phyloP scores from a whole-genome alignment of 2,888 invertebrate genomes.

The Cheilosia impressa region DNA sequence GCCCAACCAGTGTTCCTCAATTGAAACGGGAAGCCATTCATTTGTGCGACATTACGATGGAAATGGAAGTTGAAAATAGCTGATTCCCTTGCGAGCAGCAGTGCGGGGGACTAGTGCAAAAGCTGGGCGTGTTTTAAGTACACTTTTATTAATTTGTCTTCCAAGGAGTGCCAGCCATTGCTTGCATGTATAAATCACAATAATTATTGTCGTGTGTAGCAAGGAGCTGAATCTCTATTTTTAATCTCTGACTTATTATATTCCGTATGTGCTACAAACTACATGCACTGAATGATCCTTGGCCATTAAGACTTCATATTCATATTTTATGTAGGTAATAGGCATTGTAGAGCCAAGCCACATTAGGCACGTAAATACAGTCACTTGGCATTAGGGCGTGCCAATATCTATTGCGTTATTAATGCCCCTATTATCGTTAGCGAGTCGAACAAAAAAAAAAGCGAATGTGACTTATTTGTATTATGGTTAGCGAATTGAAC shows the following conservation, averaged over 20 bases:
- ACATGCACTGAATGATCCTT: too few species aligned
- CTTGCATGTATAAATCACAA: conserved; percentile 42
- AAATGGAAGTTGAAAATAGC: background rate
- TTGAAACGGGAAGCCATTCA: conserved; percentile 31
- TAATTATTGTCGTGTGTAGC: conserved; percentile 24
- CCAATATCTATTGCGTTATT: too few species aligned
- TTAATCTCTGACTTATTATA: background rate
- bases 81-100: background rate
- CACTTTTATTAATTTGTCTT: conserved; percentile 1
- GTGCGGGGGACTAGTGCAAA: background rate
- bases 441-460: too few species aligned
- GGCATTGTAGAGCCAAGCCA: too few species aligned
- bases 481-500: too few species aligned
- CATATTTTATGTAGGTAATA: too few species aligned
- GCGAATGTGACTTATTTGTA: too few species aligned
- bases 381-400: too few species aligned
- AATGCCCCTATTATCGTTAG: too few species aligned
- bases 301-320: too few species aligned
- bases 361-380: too few species aligned
- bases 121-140: conserved; percentile 29
- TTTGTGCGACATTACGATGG: background rate
- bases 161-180: conserved; percentile 20
- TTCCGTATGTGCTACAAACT: too few species aligned
- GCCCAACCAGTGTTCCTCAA: conserved; percentile 53
- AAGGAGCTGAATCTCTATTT: background rate